Evolutionary conservation across 37 sponge, comb jelly and placozoan species (phyloP).

Genomic region (Eunapius fragilis): DNA sequence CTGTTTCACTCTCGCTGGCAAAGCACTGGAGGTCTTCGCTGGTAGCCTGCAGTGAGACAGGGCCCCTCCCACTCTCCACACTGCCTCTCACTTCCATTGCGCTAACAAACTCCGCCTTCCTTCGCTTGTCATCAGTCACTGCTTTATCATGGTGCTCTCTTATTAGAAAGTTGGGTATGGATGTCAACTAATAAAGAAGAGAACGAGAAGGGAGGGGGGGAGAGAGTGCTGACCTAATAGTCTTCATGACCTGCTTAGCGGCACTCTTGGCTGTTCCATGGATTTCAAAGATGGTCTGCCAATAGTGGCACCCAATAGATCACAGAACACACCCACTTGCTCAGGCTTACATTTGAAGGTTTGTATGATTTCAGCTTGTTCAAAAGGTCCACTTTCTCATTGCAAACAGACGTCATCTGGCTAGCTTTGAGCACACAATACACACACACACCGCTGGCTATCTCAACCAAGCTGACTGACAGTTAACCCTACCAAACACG

Average conservation of each 20-base stretch:
- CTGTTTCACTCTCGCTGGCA: not conserved
- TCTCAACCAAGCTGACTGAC: not conserved
- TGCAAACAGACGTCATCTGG: not conserved
- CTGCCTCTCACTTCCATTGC: not conserved
- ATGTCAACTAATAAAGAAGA: too few relatives aligned
- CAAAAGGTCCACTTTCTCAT: conserved; percentile 21
- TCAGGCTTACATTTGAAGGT: conserved; percentile 59
- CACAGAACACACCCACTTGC: too few relatives aligned
- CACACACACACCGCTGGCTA: not conserved
- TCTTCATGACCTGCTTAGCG: conserved; percentile 66
- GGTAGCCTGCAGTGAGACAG: conserved; percentile 9
- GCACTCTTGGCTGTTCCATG: conserved; percentile 39
- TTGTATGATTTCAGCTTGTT: conserved; percentile 54
- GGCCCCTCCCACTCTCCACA: not conserved
- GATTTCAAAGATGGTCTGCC: conserved; percentile 81
- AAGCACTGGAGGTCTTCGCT: conserved; percentile 7
- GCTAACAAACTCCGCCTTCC: not conserved
- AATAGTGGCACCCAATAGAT: not conserved
- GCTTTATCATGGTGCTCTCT: not conserved
- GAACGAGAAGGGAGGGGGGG: too few relatives aligned
- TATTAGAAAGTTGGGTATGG: not conserved
- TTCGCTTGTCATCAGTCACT: conserved; percentile 16
- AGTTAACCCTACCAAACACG: conserved; percentile 41
- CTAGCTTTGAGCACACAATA: not conserved
- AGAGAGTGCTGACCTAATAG: conserved; percentile 17